These are phyloP conservation scores for Orchesella cincta DNA, from an alignment of 1,140 invertebrate species.

Conservation along the genomic window DNA sequence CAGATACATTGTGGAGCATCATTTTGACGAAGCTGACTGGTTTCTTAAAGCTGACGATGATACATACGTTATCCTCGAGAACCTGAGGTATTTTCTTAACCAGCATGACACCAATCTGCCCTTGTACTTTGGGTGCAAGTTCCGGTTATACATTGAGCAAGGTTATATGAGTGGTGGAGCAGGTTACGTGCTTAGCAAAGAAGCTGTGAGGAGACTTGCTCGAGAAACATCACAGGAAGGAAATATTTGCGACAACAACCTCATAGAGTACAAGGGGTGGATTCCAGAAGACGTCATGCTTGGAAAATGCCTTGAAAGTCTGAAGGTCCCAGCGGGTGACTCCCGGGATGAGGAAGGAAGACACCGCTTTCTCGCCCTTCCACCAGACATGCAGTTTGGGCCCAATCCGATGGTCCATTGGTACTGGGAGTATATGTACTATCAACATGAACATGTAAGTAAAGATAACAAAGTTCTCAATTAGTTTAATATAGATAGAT, in stretches of 20 bases:
- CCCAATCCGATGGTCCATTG: conserved; percentile 83
- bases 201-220: conserved; percentile 51
- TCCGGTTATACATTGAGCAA: conserved; percentile 42
- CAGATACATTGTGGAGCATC: conserved; percentile 79
- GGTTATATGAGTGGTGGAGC: conserved; percentile 52
- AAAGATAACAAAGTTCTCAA: no score
- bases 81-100: conserved; percentile 54
- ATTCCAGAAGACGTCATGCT: conserved; percentile 61
- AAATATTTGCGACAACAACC: conserved; percentile 51
- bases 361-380: conserved; percentile 89
- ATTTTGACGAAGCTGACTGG: conserved; percentile 83
- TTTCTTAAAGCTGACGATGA: conserved; percentile 71
- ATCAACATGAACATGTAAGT: conserved; percentile 77
- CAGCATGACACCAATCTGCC: conserved; percentile 44
- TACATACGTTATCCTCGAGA: conserved; percentile 56
- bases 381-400: conserved; percentile 84
- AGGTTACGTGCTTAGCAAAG: conserved; percentile 52
- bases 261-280: conserved; percentile 54
- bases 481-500: no score
- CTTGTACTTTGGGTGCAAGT: conserved; percentile 51
- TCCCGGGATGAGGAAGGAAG: conserved; percentile 78
- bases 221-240: conserved; percentile 49
- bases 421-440: conserved; percentile 94
- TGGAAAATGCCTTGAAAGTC: conserved; percentile 74
- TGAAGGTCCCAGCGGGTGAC: conserved; percentile 82